Percentiles rank a stretch among this genome's conserved stretches.
Conservation (phyloP, 2,113 vertebrate genomes). For the Alaudala cheleensis region DNA sequence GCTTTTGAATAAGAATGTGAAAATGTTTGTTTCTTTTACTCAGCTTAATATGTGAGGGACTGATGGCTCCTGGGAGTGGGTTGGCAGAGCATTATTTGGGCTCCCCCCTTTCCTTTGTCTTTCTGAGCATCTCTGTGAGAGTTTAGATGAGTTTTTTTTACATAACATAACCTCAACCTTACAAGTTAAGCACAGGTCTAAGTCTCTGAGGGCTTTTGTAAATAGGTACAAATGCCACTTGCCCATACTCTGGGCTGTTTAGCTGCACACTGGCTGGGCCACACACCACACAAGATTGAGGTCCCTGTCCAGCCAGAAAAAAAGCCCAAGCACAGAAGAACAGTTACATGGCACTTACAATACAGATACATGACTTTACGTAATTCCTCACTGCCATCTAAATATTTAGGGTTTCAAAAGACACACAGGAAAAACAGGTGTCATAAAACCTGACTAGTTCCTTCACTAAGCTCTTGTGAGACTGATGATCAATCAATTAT, state of each 20-base stretch:
- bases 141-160: not conserved
- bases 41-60: not conserved
- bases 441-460: not conserved
- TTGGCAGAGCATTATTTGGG: not conserved
- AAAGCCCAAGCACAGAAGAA: not conserved
- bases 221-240: not conserved
- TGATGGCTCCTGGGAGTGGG: not conserved
- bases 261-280: not conserved
- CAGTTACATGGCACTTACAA: not conserved
- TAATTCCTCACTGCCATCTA: not conserved
- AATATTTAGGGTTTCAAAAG: not conserved
- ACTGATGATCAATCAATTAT: not conserved
- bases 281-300: accelerated
- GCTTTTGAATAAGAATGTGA: not conserved
- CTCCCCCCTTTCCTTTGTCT: not conserved
- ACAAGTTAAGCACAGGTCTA: not conserved
- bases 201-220: not conserved
- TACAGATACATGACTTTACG: not conserved
- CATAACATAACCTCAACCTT: not conserved
- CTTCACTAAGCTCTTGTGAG: not conserved
- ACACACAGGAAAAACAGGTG: not conserved
- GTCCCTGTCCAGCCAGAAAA: not conserved
- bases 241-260: not conserved
- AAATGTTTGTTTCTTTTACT: not conserved
- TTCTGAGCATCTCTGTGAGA: not conserved